Evolutionary conservation across 1,140 invertebrate genomes (phyloP).

Genomic region (Eumaeus atala): DNA sequence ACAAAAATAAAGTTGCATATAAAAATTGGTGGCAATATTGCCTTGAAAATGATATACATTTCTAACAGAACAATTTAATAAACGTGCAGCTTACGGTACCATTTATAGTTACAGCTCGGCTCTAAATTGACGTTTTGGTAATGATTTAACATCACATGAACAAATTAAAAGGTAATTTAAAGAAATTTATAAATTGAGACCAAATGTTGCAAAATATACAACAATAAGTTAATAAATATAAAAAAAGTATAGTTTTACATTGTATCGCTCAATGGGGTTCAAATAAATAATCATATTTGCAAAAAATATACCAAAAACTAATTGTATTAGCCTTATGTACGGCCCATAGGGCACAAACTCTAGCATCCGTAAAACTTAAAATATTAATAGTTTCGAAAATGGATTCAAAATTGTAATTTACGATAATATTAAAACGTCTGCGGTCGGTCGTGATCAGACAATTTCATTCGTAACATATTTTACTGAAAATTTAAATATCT

Average conservation of each 20-base stretch:
- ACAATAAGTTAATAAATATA: background rate
- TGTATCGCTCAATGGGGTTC: background rate
- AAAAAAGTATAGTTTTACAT: background rate
- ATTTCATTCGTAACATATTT: constrained; percentile 19
- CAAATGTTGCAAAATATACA: background rate
- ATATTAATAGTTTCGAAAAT: background rate
- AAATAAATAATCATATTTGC: background rate
- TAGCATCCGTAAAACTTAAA: background rate
- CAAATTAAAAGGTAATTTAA: background rate
- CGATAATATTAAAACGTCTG: constrained; percentile 29
- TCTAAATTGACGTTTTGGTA: background rate
- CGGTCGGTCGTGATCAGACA: constrained; percentile 15
- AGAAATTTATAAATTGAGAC: constrained; percentile 1
- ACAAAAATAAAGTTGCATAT: background rate
- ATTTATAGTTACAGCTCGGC: background rate
- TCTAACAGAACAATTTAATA: background rate
- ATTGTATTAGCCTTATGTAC: background rate
- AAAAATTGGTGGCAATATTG: constrained; percentile 1
- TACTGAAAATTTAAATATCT: constrained; percentile 18
- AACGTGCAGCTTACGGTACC: background rate
- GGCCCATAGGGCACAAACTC: background rate
- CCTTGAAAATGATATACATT: background rate
- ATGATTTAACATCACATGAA: background rate
- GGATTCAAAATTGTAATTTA: constrained; percentile 11
- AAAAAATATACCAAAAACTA: background rate